These are phyloP conservation scores for Tyto alba DNA, from an alignment of 2,113 vertebrate species.

Conservation along the genomic window DNA sequence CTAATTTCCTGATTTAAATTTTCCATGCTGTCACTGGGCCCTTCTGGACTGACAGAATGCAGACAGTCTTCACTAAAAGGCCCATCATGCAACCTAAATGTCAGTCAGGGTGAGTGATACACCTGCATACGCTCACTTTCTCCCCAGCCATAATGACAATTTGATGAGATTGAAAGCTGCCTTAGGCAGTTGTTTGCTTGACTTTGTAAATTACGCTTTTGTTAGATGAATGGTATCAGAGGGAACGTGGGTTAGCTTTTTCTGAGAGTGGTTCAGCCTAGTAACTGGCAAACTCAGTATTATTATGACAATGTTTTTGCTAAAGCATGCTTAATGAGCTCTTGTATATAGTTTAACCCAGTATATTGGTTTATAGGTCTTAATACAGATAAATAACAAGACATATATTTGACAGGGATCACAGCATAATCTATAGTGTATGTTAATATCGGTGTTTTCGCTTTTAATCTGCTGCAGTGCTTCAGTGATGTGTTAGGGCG, in stretches of 20 bases:
- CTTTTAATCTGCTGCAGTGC: background rate
- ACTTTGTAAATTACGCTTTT: background rate
- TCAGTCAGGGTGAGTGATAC: background rate
- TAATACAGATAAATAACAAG: background rate
- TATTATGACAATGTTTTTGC: background rate
- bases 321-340: background rate
- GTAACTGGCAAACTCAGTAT: background rate
- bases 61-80: background rate
- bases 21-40: background rate
- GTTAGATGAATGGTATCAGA: background rate
- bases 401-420: background rate
- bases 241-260: background rate
- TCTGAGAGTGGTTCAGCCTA: background rate
- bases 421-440: background rate
- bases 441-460: background rate
- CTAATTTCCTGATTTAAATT: background rate
- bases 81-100: background rate
- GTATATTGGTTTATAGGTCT: background rate
- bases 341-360: background rate
- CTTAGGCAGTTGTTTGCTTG: background rate
- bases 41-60: background rate
- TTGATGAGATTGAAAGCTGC: background rate
- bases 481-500: background rate
- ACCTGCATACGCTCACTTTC: rapidly evolving
- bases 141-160: background rate